Evolutionary conservation across 2,113 vertebrate genomes (phyloP).

Genomic region (Leptobrachium leishanense): DNA sequence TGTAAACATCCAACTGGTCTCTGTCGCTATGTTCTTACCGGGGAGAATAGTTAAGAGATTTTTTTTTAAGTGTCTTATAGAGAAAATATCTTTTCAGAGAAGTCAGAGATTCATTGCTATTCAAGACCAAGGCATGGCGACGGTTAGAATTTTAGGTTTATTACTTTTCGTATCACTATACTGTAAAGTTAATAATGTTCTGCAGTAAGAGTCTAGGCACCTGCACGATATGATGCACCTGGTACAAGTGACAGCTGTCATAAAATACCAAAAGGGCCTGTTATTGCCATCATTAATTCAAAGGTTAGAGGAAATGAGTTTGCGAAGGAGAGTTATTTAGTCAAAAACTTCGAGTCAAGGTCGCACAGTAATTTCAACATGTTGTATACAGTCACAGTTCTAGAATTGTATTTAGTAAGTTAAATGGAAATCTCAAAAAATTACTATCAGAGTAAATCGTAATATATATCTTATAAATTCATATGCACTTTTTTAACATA

Average conservation of each 20-base stretch:
- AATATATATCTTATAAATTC: too few relatives aligned
- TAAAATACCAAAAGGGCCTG: conserved; percentile 26
- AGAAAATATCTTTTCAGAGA: too few relatives aligned
- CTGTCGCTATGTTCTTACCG: too few relatives aligned
- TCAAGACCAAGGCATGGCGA: too few relatives aligned
- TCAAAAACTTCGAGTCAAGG: conserved; percentile 17
- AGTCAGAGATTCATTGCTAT: too few relatives aligned
- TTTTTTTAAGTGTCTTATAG: too few relatives aligned
- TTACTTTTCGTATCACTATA: conserved; percentile 1
- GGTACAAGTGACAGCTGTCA: conserved; percentile 40
- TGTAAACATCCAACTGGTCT: too few relatives aligned
- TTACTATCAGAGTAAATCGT: too few relatives aligned
- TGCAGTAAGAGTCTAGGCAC: conserved; percentile 3
- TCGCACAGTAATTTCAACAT: conserved; percentile 6
- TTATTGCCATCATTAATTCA: conserved; percentile 39
- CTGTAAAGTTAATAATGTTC: conserved; percentile 34
- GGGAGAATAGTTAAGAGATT: too few relatives aligned
- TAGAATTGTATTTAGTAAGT: too few relatives aligned
- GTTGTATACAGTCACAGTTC: background rate
- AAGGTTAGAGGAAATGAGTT: conserved; percentile 26
- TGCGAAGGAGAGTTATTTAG: conserved; percentile 17
- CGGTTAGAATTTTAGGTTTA: background rate
- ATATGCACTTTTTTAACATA: too few relatives aligned
- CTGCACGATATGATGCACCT: conserved; percentile 8
- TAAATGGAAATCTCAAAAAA: too few relatives aligned